Percentiles rank a stretch among this genome's conserved stretches.
Evolutionary conservation across 37 sponge, comb jelly and placozoan species (phyloP).

Genomic region (Spongilla lacustris): DNA sequence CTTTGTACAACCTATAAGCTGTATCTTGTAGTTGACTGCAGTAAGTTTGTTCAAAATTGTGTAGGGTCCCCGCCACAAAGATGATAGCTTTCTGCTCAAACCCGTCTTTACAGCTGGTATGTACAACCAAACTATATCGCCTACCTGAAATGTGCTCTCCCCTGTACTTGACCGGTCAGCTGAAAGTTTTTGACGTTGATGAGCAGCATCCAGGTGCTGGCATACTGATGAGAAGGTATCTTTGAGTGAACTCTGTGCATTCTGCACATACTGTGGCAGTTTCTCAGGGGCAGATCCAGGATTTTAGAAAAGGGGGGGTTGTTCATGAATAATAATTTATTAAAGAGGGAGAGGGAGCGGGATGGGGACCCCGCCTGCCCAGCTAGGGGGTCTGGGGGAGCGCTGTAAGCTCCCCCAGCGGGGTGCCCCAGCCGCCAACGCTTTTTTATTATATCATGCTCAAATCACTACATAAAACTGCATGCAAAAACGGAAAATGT

Average conservation of each 20-base stretch:
- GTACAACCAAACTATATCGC: conserved; percentile 45
- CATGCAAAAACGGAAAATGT: too few species aligned
- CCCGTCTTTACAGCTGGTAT: conserved; percentile 44
- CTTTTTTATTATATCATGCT: too few species aligned
- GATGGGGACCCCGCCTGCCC: too few species aligned
- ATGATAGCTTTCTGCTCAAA: conserved; percentile 26
- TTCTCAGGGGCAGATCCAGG: too few species aligned
- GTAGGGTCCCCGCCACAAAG: conserved; percentile 39
- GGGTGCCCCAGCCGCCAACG: too few species aligned
- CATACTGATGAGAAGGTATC: neutral
- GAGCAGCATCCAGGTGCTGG: neutral
- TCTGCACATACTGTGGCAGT: conserved; percentile 25
- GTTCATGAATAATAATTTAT: too few species aligned
- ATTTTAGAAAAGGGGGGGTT: too few species aligned
- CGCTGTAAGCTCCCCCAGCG: too few species aligned
- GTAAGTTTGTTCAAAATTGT: conserved; percentile 2
- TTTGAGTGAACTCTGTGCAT: neutral
- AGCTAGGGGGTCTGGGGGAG: too few species aligned
- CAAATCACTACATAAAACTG: too few species aligned
- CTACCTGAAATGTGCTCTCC: conserved; percentile 3
- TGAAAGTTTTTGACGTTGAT: neutral
- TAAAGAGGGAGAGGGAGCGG: too few species aligned
- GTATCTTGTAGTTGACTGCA: conserved; percentile 3
- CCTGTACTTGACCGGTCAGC: neutral
- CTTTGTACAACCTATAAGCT: too few species aligned